phyloP scores from a whole-genome alignment of 2,888 invertebrate species.

The Cordilura impudica region DNA sequence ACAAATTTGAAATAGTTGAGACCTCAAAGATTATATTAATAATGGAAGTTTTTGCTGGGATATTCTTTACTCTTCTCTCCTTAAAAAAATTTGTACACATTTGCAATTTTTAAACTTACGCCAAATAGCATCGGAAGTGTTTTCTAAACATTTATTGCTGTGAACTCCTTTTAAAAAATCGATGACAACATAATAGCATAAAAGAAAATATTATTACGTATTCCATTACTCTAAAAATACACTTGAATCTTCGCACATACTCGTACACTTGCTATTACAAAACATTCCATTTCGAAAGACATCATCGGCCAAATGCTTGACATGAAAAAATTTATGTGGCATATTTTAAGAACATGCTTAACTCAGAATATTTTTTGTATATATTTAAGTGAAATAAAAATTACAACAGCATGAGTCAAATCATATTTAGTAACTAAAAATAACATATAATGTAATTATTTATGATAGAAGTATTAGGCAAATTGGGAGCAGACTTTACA shows the following conservation, averaged over 20 bases:
- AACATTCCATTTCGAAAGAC: constrained; percentile 53
- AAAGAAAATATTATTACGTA: constrained; percentile 35
- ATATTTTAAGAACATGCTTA: constrained; percentile 30
- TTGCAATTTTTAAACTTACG: too few relatives aligned
- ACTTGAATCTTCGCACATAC: not conserved
- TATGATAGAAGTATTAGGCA: constrained; percentile 7
- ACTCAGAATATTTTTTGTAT: constrained; percentile 29
- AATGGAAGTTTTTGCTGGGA: too few relatives aligned
- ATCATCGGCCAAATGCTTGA: constrained; percentile 49
- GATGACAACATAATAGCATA: constrained; percentile 54
- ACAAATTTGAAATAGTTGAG: too few relatives aligned
- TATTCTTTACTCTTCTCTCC: too few relatives aligned
- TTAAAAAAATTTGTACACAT: too few relatives aligned
- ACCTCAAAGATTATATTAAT: too few relatives aligned
- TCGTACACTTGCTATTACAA: constrained; percentile 27
- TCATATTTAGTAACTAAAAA: constrained; percentile 9
- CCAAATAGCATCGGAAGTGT: too few relatives aligned
- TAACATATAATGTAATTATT: not conserved
- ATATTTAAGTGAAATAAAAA: constrained; percentile 22
- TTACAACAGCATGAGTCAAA: constrained; percentile 44
- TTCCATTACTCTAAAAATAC: constrained; percentile 26
- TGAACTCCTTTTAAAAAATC: constrained; percentile 32
- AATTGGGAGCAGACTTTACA: too few relatives aligned
- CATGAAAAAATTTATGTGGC: constrained; percentile 18
- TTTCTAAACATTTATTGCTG: not conserved